Evolutionary conservation across 2,888 invertebrate genomes (phyloP).

Genomic region (Pyrochroa serraticornis): DNA sequence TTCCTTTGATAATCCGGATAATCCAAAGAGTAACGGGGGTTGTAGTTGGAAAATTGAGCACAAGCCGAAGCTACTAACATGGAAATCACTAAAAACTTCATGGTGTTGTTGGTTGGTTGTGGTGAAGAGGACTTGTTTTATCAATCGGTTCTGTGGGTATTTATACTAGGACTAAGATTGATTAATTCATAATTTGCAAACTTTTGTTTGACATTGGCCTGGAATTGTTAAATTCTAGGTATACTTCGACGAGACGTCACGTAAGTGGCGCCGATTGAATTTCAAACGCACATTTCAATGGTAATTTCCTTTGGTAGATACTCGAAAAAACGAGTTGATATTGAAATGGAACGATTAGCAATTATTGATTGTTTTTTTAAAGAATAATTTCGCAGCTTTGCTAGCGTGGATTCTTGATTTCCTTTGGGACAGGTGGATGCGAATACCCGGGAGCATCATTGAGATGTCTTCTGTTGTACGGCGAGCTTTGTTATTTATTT

Average conservation of each 20-base stretch:
- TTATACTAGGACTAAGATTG: slow-evolving; percentile 13
- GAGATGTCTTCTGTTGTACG: slow-evolving; percentile 12
- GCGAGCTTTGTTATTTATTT: slow-evolving; percentile 22
- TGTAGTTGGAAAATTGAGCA: neutral
- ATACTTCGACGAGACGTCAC: slow-evolving; percentile 22
- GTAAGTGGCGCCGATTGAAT: slow-evolving; percentile 11
- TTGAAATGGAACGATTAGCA: too few species aligned
- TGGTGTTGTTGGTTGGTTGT: too few species aligned
- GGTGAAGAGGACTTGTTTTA: too few species aligned
- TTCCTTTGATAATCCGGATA: slow-evolving; percentile 3
- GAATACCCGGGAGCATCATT: slow-evolving; percentile 26
- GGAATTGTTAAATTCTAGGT: slow-evolving; percentile 6
- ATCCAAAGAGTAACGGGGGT: slow-evolving; percentile 8
- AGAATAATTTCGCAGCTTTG: slow-evolving; percentile 9
- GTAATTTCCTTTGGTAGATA: too few species aligned
- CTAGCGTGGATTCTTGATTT: slow-evolving; percentile 19
- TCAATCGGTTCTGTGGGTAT: neutral
- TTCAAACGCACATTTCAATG: too few species aligned
- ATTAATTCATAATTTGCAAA: slow-evolving; percentile 24
- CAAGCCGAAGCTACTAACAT: neutral
- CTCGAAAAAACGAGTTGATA: too few species aligned
- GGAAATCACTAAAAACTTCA: too few species aligned
- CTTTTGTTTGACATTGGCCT: slow-evolving; percentile 22
- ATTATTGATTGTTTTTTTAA: neutral
- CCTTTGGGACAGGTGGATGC: slow-evolving; percentile 14